Base-by-base conservation (phyloP, 2,113 vertebrate species). In the Coryphaenoides rupestris region DNA sequence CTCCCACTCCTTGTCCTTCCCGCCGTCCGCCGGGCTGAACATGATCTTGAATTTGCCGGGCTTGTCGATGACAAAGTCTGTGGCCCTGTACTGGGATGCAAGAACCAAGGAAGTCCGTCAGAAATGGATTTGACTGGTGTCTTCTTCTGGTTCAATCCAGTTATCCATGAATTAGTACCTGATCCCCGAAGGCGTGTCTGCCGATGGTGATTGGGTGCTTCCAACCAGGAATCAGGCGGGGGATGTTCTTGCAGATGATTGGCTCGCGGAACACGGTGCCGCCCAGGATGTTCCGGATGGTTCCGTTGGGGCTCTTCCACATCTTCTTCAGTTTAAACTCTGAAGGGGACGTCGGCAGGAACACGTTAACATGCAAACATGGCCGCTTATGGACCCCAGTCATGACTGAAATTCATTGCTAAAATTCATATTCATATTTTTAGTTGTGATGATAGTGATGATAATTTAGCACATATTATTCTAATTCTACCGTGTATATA, bases 251-350 rank as follows among this genome's bases (percentile, higher is more conserved):
- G 83, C 96, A 98, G 60, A 97, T 87, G 79, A 98, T 98, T 28
- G 96, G 96, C 81, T 98, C 96, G 17, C 95, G 91, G 90, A 98
- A 98, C 56, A 98, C 96, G 0, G 96, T 98, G 0, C 96, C 96
- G 0, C 95, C 96, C 52, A 98, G 83, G 76, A 98, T 96, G 88
- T 98, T 98, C 63, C 96, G 89, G 88, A 98, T 96, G n/a, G 95
- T 98, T 52, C 96, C 96, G 0, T 98, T 98, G 4, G 96, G 96
- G 75, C 96, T 98, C 77, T 94, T 98, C 96, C 96, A 98, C 96
- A 98, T 98, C 75, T 96, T 96, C 86, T 98, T 98, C 62, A 98
- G 86, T 56, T 94, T 95, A 85, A 98, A 98, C 77, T 98, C 96
- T 95, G 74, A 0, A 40, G 22, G 0, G 6, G 28, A 33, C 28